Evolutionary conservation across 1,140 invertebrate species (phyloP).

Genomic region (Leucophenga varia): DNA sequence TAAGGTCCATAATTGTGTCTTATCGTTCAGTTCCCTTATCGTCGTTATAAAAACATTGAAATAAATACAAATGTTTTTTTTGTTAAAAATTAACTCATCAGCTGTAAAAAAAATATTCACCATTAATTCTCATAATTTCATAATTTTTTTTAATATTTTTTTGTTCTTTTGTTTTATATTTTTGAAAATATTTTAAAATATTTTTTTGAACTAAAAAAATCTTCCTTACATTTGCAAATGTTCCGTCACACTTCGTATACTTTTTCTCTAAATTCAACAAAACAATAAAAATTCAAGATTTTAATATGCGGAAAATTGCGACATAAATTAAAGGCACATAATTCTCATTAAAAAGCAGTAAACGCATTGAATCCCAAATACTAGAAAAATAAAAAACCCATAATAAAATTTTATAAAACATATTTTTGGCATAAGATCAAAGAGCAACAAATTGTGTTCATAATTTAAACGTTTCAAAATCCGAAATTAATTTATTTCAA

Average conservation of each 20-base stretch:
- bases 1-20: too few relatives aligned
- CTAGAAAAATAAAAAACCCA: not conserved
- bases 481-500: conserved; percentile 35
- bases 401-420: conserved; percentile 10
- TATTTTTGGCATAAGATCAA: conserved; percentile 52
- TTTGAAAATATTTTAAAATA: too few relatives aligned
- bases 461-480: conserved; percentile 55
- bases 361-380: conserved; percentile 25
- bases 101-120: too few relatives aligned
- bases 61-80: too few relatives aligned
- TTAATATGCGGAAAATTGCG: conserved; percentile 51
- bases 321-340: conserved; percentile 53
- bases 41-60: too few relatives aligned
- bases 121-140: too few relatives aligned
- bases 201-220: too few relatives aligned
- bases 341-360: conserved; percentile 51
- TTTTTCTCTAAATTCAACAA: too few relatives aligned
- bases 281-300: conserved; percentile 32
- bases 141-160: too few relatives aligned
- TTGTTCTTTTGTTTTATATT: too few relatives aligned
- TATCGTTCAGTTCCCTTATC: too few relatives aligned
- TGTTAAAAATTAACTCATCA: too few relatives aligned
- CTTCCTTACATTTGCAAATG: conserved; percentile 12
- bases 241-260: conserved; percentile 4
- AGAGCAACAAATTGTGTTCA: conserved; percentile 41